A percentile compares a stretch with the other conserved stretches of the same genome.
Conservation (phyloP, 2,113 vertebrate species). For the Isichthys henryi region DNA sequence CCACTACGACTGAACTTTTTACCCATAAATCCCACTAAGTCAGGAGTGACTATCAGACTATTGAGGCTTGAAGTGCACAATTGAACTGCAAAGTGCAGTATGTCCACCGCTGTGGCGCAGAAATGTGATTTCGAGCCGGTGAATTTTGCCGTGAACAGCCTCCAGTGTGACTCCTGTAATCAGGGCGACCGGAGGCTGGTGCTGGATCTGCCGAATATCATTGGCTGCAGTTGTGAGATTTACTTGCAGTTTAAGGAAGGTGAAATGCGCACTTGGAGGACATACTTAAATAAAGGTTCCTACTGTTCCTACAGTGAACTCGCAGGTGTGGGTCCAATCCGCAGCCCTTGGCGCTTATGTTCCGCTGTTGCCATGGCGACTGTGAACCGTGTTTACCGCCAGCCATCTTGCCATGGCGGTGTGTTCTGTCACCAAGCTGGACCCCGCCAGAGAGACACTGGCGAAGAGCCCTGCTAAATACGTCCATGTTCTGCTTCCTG, state of each 20-base stretch:
- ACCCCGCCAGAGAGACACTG: not conserved
- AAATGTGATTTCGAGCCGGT: not conserved
- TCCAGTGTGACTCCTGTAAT: not conserved
- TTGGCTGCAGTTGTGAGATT: not conserved
- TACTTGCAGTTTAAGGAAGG: not conserved
- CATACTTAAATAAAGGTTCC: not conserved
- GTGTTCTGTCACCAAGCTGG: not conserved
- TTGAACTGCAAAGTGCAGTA: not conserved
- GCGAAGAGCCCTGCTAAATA: not conserved
- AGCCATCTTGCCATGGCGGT: not conserved
- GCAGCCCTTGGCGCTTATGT: not conserved
- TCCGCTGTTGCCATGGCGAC: not conserved
- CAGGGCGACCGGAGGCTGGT: not conserved
- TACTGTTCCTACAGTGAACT: not conserved
- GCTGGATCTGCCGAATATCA: not conserved
- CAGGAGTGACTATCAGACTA: not conserved
- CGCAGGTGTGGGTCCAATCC: not conserved
- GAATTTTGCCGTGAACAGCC: not conserved
- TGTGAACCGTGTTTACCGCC: not conserved
- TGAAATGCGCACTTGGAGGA: not conserved
- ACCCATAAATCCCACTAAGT: not conserved
- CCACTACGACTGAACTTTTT: not conserved
- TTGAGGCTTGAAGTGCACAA: not conserved
- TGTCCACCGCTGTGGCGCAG: not conserved
- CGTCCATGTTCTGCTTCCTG: too few relatives aligned